Evolutionary conservation across 1,140 invertebrate species (phyloP), one percentile per base, ranked within the genome.

Genomic region (Xylocopa sonorina): DNA sequence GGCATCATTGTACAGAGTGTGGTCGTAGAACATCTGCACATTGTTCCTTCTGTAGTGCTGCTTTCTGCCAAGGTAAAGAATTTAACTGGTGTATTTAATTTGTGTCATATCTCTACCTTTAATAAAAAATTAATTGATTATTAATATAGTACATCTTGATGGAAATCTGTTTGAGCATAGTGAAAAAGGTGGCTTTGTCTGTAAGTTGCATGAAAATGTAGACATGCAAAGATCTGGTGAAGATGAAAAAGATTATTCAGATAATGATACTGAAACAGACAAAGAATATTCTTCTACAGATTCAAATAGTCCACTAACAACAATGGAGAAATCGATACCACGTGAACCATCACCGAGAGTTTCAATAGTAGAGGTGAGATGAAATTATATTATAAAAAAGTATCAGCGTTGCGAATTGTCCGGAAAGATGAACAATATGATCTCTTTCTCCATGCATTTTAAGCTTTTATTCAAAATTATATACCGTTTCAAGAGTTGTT

Each of bases 321-420:
- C 77, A 41, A 80, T 85, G 82, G 89, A 90, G 75, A 87, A 87
- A 67, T 53, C 75, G 41, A 34, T 77, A 21, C 73, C 74, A 21
- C 72, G 87, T 75, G 87, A 90, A 82, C 73, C 87, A 24, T 89
- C 89, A 62, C 87, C 91, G 62, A 86, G 90, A 71, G 89, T 89
- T 78, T 85, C 91, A 48, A 92, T 92, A 51, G 86, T 90, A 62
- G 90, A 92, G 90, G 90, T 92, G 88, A 90, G 88, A 66, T 78
- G 62, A 87, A 78, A 81, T 43, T 53, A 38, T 72, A 18, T 58
- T 41, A 43, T 73, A 60, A 55, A 60, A 55, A 53, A 46, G 55
- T 63, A 55, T 72, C 67, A 51, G 27, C 34, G 29, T 69, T 71
- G 21, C 55, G 75, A 74, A 50, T 66, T 78, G 4, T 14, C 3